Evolutionary conservation across 2,888 invertebrate species (phyloP).

Genomic region (Cataglyphis cursor): DNA sequence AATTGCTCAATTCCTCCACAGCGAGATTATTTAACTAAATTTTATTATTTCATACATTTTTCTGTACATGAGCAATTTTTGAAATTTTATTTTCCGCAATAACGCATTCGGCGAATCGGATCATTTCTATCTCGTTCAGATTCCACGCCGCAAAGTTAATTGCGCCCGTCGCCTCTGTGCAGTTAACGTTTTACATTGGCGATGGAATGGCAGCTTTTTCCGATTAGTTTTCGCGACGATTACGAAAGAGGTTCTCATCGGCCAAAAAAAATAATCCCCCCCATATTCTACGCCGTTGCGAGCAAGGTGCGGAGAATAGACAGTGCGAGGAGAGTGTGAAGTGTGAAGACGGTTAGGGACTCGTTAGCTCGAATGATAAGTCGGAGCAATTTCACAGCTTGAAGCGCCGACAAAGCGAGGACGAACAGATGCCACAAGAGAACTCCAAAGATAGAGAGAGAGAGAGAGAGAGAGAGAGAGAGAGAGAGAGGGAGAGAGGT

Average conservation of each 20-base stretch:
- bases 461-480: conserved; percentile 9
- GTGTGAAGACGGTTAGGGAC: conserved; percentile 83
- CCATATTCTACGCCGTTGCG: conserved; percentile 73
- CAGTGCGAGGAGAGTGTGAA: conserved; percentile 77
- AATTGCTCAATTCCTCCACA: conserved; percentile 29
- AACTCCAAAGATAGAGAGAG: conserved; percentile 38
- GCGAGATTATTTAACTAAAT: conserved; percentile 48
- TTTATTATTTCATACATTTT: conserved; percentile 49
- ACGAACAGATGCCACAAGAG: conserved; percentile 60
- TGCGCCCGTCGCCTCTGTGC: conserved; percentile 32
- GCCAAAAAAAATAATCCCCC: conserved; percentile 47
- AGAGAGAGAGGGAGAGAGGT: background rate
- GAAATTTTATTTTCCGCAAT: conserved; percentile 47
- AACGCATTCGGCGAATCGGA: conserved; percentile 40
- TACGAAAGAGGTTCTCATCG: conserved; percentile 2
- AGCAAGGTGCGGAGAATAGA: conserved; percentile 73
- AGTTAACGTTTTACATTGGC: conserved; percentile 19
- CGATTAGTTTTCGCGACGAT: conserved; percentile 10
- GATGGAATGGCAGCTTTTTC: conserved; percentile 30
- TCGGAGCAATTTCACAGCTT: conserved; percentile 84
- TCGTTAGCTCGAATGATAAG: conserved; percentile 86
- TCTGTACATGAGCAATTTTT: conserved; percentile 36
- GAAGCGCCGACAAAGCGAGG: conserved; percentile 79
- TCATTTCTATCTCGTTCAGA: conserved; percentile 35
- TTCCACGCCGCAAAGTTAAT: conserved; percentile 48